Evolutionary conservation across 2,113 vertebrate species (phyloP).

Genomic region (Malurus alboscapulatus): DNA sequence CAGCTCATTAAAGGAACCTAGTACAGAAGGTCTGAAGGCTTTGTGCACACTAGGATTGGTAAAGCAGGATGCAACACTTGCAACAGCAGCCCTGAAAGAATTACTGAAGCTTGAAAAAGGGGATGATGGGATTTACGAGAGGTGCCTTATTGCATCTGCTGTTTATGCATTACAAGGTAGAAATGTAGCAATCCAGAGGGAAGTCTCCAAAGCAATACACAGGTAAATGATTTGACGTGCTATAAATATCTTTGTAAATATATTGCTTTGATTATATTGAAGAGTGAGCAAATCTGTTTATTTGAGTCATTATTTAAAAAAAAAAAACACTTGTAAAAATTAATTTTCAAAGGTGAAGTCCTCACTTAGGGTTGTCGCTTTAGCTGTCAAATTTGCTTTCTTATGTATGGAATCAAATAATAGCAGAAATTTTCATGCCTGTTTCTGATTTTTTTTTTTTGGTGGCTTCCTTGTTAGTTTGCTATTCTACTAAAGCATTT

Average conservation of each 20-base stretch:
- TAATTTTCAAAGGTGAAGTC: neutral
- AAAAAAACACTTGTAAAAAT: no score
- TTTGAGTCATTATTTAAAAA: neutral
- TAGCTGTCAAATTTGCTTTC: neutral
- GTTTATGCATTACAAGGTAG: constrained; percentile 86
- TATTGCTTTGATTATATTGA: neutral
- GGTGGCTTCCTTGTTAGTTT: neutral
- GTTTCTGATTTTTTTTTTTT: neutral
- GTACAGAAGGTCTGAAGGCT: constrained; percentile 85
- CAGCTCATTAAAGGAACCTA: constrained; percentile 92
- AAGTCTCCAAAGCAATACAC: constrained; percentile 87
- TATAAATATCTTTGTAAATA: neutral
- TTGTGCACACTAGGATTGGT: constrained; percentile 90
- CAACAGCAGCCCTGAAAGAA: constrained; percentile 89
- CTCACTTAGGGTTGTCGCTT: neutral
- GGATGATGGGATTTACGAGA: constrained; percentile 72
- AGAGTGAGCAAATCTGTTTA: neutral
- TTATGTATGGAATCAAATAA: neutral
- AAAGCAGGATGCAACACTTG: constrained; percentile 83
- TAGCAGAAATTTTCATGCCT: neutral
- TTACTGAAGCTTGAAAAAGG: constrained; percentile 80
- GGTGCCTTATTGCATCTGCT: constrained; percentile 84
- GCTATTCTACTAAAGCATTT: neutral
- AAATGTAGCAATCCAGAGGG: constrained; percentile 78
- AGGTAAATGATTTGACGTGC: constrained; percentile 72